Conservation (phyloP, 2,113 vertebrate species). For the Rattus norvegicus region DNA sequence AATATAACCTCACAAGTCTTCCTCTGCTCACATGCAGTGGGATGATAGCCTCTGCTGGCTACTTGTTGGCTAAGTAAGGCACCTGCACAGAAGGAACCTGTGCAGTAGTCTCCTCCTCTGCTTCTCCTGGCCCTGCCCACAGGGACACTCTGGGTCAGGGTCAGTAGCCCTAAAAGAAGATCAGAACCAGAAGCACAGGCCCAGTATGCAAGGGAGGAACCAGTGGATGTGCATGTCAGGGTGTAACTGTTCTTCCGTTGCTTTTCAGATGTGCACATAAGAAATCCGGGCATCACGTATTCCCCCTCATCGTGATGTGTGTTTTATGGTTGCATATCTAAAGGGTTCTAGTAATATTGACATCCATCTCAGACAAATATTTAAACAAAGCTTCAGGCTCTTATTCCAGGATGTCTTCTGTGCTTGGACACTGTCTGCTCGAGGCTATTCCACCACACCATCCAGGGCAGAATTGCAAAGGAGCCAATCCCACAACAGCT, state of each 20-base stretch:
- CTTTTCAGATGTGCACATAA: background rate
- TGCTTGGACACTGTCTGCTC: background rate
- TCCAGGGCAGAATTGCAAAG: constrained; percentile 9
- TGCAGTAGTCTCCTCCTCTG: background rate
- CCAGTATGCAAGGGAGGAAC: fast-evolving
- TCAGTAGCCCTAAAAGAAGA: background rate
- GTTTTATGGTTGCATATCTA: background rate
- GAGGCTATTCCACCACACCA: background rate
- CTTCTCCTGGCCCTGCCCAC: background rate
- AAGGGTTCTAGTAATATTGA: background rate
- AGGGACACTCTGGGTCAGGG: background rate
- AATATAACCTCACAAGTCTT: background rate
- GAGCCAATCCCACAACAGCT: background rate
- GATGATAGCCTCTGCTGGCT: fast-evolving
- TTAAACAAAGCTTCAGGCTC: background rate
- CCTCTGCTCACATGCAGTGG: background rate
- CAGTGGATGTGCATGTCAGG: background rate
- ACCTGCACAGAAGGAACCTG: background rate
- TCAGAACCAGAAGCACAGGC: background rate
- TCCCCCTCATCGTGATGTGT: background rate
- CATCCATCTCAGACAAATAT: background rate
- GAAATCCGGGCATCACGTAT: background rate
- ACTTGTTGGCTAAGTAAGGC: background rate
- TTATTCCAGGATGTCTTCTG: background rate
- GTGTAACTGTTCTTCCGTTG: background rate